Base-by-base conservation (phyloP, 2,888 invertebrate species). In the Parthenolecanium corni region DNA sequence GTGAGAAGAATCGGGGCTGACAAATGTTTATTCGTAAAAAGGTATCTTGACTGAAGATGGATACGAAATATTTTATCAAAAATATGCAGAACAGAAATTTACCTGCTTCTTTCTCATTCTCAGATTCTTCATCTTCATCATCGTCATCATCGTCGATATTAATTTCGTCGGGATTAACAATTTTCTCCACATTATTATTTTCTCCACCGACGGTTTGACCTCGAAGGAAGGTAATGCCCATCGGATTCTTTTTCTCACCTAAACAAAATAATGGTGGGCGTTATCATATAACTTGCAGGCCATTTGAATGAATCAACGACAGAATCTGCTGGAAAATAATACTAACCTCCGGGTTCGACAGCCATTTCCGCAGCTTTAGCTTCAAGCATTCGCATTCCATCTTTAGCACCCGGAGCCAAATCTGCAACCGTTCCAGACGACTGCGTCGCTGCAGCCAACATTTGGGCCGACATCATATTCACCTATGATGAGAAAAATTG, bases 381-480 rank as follows among this genome's bases (percentile, higher is more conserved):
- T 73, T 93, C 92, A 58, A 93, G 74, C 77, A 89, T 78, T 69
- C 88, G 80, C 92, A 93, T 93, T 9, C 88, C 89, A 76, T 92
- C 91, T 69, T 85, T 82, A 69, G 82, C 82, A 31, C 84, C 86
- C 38, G 85, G 84, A 31, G 85, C 83, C 66, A 85, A 78, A 72
- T 85, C 85, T 1, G 84, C 84, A 52, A 84, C 76, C 24, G 85
- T 83, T 18, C 84, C 82, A 40, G 82, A 79, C 61, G 79, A 78
- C 69, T 80, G 79, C 18, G 80, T 78, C 44, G 83, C 82, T 20
- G 86, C 87, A 69, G 86, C 89, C 69, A 95, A 77, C 87, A 96
- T 94, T 75, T 96, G 96, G 1, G 95, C 94, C 14, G 94, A 91
- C 94, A 97, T 96, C 88, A 95, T 96, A 73, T 97, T 97, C n/a